Evolutionary conservation across 2,888 invertebrate genomes (phyloP), one percentile per base, ranked within the genome.

Genomic region (Blastobasis lacticolella): DNA sequence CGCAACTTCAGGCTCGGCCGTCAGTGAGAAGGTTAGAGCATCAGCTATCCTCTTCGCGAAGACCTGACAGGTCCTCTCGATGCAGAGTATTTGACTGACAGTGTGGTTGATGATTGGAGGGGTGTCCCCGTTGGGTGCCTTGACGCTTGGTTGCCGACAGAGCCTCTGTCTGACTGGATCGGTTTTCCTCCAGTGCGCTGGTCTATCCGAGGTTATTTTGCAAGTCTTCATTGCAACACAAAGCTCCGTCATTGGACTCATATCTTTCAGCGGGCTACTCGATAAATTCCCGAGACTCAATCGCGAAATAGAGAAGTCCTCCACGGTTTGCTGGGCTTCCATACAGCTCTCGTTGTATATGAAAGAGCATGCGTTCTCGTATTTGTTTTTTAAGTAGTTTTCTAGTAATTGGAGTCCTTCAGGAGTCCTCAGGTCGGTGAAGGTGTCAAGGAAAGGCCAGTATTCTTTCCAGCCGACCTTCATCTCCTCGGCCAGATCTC

Each of bases 401-500:
- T 98, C 97, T 7, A 98, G 77, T 45, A 92, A 84, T 0, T 79
- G 67, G 6, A 98, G 86, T 0, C 97, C 98, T 51, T 94, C 92
- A 0, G 84, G 71, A 0, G 93, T 90, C 0, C 93, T 81, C 5
- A 98, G 88, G 76, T 98, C 94, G 0, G 94, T 90, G 75, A 95
- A 97, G 1, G 91, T 90, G 61, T 94, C 93, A 9, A 98, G 82
- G 73, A 98, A 98, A 5, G 94, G 93, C 98, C 98, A 98, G 80
- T 95, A 95, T 70, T 98, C 98, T 56, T 92, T 93, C 97, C 97
- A 98, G 7, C 91, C 90, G 0, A 95, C 90, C 50, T 93, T 90
- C 74, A 92, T 90, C 73, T 94, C 90, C 57, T 91, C 90, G 0
- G 96, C 95, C 58, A 94, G 73, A 59, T 90, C 87, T 66, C 93